A percentile compares a stretch with the other conserved stretches of the same genome.
Conservation (phyloP, 1,140 invertebrate genomes). For the Tetramorium alpestre region DNA sequence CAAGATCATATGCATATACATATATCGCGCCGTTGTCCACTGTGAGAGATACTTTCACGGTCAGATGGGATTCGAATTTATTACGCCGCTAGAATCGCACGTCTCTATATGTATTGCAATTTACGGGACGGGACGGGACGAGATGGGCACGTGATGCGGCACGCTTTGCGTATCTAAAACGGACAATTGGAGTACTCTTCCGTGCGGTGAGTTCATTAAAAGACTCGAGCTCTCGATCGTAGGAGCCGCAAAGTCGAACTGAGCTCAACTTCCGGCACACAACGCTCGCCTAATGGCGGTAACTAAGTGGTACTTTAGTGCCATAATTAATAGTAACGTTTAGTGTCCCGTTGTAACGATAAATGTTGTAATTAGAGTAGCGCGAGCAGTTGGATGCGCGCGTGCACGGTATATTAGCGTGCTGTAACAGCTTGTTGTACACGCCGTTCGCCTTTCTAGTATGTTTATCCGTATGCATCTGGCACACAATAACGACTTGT, state of each 20-base stretch:
- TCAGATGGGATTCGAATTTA: neutral
- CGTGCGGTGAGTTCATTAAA: constrained; percentile 35
- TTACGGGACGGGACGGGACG: neutral
- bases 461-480: constrained; percentile 20
- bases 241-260: constrained; percentile 22
- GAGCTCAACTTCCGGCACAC: constrained; percentile 6
- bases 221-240: constrained; percentile 36
- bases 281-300: constrained; percentile 44
- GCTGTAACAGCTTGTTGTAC: constrained; percentile 58
- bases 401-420: constrained; percentile 55
- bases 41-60: neutral
- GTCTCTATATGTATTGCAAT: neutral
- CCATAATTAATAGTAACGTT: constrained; percentile 62
- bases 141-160: neutral
- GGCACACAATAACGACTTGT: constrained; percentile 45
- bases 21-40: neutral
- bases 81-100: neutral
- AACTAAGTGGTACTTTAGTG: constrained; percentile 58
- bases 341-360: constrained; percentile 60
- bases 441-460: constrained; percentile 32
- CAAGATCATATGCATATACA: neutral
- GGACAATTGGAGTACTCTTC: constrained; percentile 1
- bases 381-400: constrained; percentile 32
- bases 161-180: neutral
- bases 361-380: constrained; percentile 58